Percentiles rank a stretch among this genome's conserved stretches.
These are phyloP conservation scores for Esox lucius DNA, from an alignment of 2,797 vertebrate genomes.

Conservation along the genomic window DNA sequence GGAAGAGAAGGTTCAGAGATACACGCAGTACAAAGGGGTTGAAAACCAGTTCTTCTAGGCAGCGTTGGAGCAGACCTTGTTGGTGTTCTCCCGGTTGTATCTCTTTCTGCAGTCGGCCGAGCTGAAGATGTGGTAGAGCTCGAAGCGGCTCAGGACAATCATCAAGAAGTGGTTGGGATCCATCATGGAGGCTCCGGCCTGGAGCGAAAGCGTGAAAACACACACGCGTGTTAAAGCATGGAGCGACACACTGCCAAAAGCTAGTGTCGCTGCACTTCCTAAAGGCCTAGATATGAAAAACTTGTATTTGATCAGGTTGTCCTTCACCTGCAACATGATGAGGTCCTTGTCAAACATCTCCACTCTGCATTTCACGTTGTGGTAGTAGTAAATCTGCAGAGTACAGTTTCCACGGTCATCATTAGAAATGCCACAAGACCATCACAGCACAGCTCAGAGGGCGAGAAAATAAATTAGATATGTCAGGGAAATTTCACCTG, in stretches of 20 bases:
- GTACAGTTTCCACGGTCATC: not conserved
- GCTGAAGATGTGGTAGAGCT: constrained; percentile 94
- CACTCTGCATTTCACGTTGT: constrained; percentile 95
- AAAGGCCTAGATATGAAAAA: not conserved
- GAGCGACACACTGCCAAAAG: not conserved
- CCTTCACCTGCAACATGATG: constrained; percentile 92
- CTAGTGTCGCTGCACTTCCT: not conserved
- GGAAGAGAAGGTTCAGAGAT: not conserved
- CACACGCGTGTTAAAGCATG: not conserved
- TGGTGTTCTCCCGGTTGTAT: constrained; percentile 84
- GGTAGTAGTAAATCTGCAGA: constrained; percentile 95
- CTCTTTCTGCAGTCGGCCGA: constrained; percentile 89
- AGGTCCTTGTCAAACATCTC: constrained; percentile 99
- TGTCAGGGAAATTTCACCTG: constrained; percentile 75
- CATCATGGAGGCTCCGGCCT: constrained; percentile 98
- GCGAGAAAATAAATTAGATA: not conserved
- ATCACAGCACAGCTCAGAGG: not conserved
- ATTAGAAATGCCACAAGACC: not conserved
- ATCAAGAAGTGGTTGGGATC: constrained; percentile 98
- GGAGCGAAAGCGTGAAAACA: constrained; percentile 13
- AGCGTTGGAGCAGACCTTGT: constrained; percentile 79
- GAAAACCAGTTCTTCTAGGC: not conserved
- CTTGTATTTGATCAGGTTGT: not conserved
- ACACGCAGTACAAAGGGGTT: not conserved
- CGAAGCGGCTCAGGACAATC: constrained; percentile 93